Base-by-base conservation (phyloP, 2,113 vertebrate species). In the Aspiorhynchus laticeps region DNA sequence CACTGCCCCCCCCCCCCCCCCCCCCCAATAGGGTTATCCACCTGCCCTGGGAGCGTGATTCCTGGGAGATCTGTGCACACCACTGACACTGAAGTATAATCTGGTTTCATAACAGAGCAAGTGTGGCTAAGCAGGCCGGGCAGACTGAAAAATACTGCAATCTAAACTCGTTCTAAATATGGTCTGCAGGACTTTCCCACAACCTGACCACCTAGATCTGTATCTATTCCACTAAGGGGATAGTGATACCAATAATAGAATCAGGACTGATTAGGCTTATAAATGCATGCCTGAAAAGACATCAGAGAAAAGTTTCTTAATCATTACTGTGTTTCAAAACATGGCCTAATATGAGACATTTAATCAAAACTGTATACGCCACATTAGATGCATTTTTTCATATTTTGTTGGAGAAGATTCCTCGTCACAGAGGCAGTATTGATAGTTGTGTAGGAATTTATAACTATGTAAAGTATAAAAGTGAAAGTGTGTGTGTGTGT, bases 131-230 rank as follows among this genome's bases (percentile, higher is more conserved):
- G 38, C 33, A 77, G 43, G 33, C 36, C n/a, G 2, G 71, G 73
- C 53, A 26, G 24, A 26, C 28, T 38, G 33, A n/a, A 69, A 41
- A 43, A 85, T 33, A 24, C 2, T 26, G 26, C 46, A 59, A 21
- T 63, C 24, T 46, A 85, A 80, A 76, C 69, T n/a, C 41, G 48
- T 28, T 41, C 75, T 48, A 61, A 61, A 69, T 78, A 61, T 69
- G 61, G 79, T 67, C 87, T 82, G 56, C 51, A 63, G 36, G 24
- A 63, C 41, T 85, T 85, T 81, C 77, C 77, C 69, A 81, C 74
- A 84, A 85, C 67, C 31, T 61, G 26, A 53, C 17, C 10, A 83
- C 63, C 81, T 43, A 82, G 36, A 67, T 65, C 26, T 51, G 26
- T 19, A 69, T 38, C n/a, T 21, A 28, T 46, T 82, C 5, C 9